Percentiles rank a stretch among this genome's conserved stretches.
Conservation (phyloP, 2,888 invertebrate genomes). For the Epistrophe grossulariae region DNA sequence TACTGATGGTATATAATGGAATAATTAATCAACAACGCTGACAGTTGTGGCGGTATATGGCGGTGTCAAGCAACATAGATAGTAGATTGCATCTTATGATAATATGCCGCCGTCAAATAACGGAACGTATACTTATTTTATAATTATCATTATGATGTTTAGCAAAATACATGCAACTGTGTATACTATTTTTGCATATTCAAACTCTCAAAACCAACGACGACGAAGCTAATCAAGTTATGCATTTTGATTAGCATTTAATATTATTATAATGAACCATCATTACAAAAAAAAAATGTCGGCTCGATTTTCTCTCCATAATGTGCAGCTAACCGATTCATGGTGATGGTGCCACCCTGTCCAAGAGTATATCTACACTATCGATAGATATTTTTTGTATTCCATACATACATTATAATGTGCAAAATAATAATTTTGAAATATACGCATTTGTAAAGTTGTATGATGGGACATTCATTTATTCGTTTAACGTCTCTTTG, state of each 20-base stretch:
- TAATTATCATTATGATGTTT: slow-evolving; percentile 51
- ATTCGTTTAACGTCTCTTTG: slow-evolving; percentile 4
- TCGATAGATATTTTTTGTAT: slow-evolving; percentile 42
- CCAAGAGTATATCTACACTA: slow-evolving; percentile 5
- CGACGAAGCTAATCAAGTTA: slow-evolving; percentile 28
- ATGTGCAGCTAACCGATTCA: slow-evolving; percentile 18
- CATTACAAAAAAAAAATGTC: not conserved
- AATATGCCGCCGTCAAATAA: slow-evolving; percentile 64
- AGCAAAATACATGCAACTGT: slow-evolving; percentile 16
- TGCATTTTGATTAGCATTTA: slow-evolving; percentile 26
- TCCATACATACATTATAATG: slow-evolving; percentile 30
- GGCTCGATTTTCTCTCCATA: not conserved
- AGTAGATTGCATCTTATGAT: slow-evolving; percentile 43
- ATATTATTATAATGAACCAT: not conserved
- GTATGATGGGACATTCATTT: not conserved
- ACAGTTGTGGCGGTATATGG: not conserved
- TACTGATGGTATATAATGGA: slow-evolving; percentile 4
- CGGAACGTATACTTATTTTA: slow-evolving; percentile 48
- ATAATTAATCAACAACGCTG: slow-evolving; percentile 17
- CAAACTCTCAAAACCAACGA: slow-evolving; percentile 5
- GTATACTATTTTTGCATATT: not conserved
- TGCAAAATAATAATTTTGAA: slow-evolving; percentile 14
- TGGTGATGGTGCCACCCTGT: slow-evolving; percentile 43
- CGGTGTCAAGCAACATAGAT: not conserved
- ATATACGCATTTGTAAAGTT: slow-evolving; percentile 22